These are phyloP conservation scores for Melikaiella ostensackeni DNA, from an alignment of 2,888 invertebrate species.

Conservation along the genomic window DNA sequence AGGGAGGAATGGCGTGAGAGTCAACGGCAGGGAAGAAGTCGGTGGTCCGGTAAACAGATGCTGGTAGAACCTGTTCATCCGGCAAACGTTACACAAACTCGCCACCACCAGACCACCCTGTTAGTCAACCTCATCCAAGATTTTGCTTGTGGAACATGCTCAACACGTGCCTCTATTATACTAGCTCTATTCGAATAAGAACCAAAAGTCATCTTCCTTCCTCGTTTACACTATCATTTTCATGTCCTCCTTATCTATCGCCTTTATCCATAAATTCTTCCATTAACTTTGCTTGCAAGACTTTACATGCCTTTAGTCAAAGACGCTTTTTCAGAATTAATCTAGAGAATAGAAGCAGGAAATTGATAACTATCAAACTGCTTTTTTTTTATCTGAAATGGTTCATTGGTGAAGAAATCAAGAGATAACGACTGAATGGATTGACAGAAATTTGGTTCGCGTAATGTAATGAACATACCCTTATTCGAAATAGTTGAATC, in stretches of 20 bases:
- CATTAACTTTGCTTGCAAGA: no score
- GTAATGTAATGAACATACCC: not conserved
- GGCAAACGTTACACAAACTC: constrained; percentile 69
- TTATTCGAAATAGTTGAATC: constrained; percentile 19
- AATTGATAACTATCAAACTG: no score
- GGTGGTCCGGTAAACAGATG: constrained; percentile 70
- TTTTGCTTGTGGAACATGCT: constrained; percentile 54
- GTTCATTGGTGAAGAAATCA: no score
- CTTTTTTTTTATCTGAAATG: no score
- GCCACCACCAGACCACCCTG: constrained; percentile 58
- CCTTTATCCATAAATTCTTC: no score
- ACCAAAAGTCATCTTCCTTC: constrained; percentile 43
- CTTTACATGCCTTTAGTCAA: no score
- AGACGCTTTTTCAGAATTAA: no score
- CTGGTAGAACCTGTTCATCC: constrained; percentile 66
- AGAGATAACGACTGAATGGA: no score
- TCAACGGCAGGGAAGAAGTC: constrained; percentile 59
- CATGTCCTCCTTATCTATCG: not conserved
- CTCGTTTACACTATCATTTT: constrained; percentile 14
- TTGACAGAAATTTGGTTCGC: not conserved
- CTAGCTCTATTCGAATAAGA: constrained; percentile 44
- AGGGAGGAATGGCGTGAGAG: constrained; percentile 40
- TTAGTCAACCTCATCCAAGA: constrained; percentile 58
- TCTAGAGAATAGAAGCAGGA: no score
- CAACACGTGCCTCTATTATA: constrained; percentile 37